A percentile compares a stretch with the other conserved stretches of the same genome.
phyloP scores from a whole-genome alignment of 1,140 invertebrate genomes.

The Heliconius himera region DNA sequence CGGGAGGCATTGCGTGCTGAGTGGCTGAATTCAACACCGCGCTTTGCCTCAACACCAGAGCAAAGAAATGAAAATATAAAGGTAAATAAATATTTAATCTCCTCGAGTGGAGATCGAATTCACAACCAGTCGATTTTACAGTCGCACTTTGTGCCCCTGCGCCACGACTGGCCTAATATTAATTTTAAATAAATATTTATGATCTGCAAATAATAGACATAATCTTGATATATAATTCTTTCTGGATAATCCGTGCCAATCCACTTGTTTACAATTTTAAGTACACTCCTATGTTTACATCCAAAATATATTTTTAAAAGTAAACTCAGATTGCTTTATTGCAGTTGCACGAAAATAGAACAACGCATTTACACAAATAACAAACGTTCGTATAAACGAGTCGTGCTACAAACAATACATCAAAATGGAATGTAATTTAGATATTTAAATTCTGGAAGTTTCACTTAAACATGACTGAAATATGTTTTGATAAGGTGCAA shows the following conservation, averaged over 20 bases:
- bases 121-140: no score
- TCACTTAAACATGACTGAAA: background rate
- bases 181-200: no score
- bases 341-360: slow-evolving; percentile 12
- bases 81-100: no score
- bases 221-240: background rate
- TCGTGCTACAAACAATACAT: background rate
- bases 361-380: slow-evolving; percentile 14
- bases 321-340: slow-evolving; percentile 9
- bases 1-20: no score
- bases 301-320: slow-evolving; percentile 4
- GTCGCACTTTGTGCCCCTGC: no score
- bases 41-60: no score
- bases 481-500: background rate
- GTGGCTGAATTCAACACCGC: no score
- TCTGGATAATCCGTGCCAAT: background rate
- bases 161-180: no score
- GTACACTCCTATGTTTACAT: background rate
- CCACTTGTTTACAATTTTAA: background rate
- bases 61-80: no score
- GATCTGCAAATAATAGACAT: background rate
- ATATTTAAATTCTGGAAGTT: slow-evolving; percentile 4
- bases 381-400: background rate
- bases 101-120: no score
- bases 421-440: slow-evolving; percentile 13